Evolutionary conservation across 2,113 vertebrate genomes (phyloP), one percentile per base, ranked within the genome.

Genomic region (Carlito syrichta): DNA sequence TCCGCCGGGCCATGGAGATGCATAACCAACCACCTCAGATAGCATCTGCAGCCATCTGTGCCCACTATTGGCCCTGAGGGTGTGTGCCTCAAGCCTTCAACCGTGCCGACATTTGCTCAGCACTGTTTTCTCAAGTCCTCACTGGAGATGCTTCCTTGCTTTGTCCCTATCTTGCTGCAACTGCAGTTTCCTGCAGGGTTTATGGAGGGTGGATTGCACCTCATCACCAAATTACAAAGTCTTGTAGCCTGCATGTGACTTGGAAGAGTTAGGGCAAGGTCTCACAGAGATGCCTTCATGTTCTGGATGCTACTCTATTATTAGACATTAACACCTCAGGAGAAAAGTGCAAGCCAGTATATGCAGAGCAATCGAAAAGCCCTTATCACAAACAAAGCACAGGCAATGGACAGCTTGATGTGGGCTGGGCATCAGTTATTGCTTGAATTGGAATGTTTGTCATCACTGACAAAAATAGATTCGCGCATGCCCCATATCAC

Each of bases 1-100:
- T 32, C 22, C 11, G 6, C 85, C 0, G 0, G 0, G 17, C 22
- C 66, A 23, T 13, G 0, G 0, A 16, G 38, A 38, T 32, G 54
- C 20, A 9, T 9, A 45, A 12, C 23, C 43, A 5, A 32, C 40
- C 19, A 1, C 30, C 17, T 12, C 10, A 1, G 32, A 8, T 10
- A 16, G n/a, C 8, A 16, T 8, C 30, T 30, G 20, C 17, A 1
- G 3, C 5, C 45, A 5, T 32, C 32, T 5, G 1, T 8, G 27
- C 58, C 1, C 32, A 14, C 13, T 19, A 0, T 6, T 13, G 43
- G 38, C 10, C 22, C 38, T n/a, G 9, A 14, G 17, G 4, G 1
- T 27, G 52, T 13, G 30, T 8, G 5, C 12, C 45, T 83, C 35
- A 9, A 1, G 10, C 60, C 83, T 62, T 62, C 6, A 50, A n/a